Evolutionary conservation across 2,888 invertebrate genomes (phyloP).

Genomic region (Parasteatoda lunata): DNA sequence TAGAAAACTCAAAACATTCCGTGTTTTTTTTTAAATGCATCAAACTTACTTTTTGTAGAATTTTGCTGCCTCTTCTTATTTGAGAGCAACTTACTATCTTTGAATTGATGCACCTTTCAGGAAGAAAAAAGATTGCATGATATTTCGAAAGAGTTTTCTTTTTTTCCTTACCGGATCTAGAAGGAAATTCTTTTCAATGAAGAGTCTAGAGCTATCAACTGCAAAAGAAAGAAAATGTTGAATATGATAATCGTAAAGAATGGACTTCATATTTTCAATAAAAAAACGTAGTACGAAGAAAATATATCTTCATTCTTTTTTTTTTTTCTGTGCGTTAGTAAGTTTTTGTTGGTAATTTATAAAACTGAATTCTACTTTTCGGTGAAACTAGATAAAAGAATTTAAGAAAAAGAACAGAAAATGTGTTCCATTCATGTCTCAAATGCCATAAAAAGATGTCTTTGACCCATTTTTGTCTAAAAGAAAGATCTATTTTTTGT

Average conservation of each 20-base stretch:
- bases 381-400: too few relatives aligned
- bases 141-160: conserved; percentile 8
- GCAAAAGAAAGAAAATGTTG: background rate
- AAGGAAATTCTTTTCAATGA: background rate
- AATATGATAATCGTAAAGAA: conserved; percentile 2
- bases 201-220: background rate
- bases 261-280: background rate
- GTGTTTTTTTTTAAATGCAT: background rate
- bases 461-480: too few relatives aligned
- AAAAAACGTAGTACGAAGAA: background rate
- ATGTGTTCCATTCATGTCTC: too few relatives aligned
- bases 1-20: background rate
- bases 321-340: background rate
- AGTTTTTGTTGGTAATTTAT: background rate
- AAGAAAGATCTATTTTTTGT: too few relatives aligned
- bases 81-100: conserved; percentile 3
- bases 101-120: conserved; percentile 44
- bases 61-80: background rate
- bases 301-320: conserved; percentile 2
- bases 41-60: background rate
- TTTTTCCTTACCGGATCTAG: background rate
- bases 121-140: conserved; percentile 38
- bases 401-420: too few relatives aligned
- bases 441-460: too few relatives aligned
- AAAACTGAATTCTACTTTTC: too few relatives aligned